A percentile compares a stretch with the other conserved stretches of the same genome.
Evolutionary conservation across 1,140 invertebrate genomes (phyloP).

Genomic region (Liolophura sinensis): DNA sequence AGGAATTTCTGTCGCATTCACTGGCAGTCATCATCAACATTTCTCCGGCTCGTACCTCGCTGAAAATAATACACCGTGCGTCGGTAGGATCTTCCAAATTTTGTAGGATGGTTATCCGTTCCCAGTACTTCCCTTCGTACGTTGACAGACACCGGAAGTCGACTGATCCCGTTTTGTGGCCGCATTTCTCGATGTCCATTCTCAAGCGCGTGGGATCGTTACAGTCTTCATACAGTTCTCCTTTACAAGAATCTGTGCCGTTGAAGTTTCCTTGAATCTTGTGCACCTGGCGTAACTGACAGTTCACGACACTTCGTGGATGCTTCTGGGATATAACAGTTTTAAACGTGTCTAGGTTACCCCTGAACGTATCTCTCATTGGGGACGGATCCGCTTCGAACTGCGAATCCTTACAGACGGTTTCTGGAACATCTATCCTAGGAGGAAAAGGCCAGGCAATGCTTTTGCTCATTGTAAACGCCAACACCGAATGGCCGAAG

Average conservation of each 20-base stretch:
- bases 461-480: constrained; percentile 28
- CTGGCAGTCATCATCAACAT: constrained; percentile 24
- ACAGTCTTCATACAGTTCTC: constrained; percentile 30
- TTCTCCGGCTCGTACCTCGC: constrained; percentile 20
- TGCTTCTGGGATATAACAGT: constrained; percentile 23
- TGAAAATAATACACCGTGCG: constrained; percentile 25
- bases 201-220: constrained; percentile 22
- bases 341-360: constrained; percentile 25
- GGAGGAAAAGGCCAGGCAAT: constrained; percentile 27
- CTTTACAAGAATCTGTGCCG: constrained; percentile 25
- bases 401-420: constrained; percentile 19
- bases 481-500: constrained; percentile 22
- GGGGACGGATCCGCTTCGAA: constrained; percentile 30
- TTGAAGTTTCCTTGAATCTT: constrained; percentile 25
- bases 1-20: constrained; percentile 32
- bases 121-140: constrained; percentile 34
- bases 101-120: constrained; percentile 32
- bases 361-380: constrained; percentile 31
- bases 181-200: constrained; percentile 23
- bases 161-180: constrained; percentile 2
- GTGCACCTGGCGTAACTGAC: constrained; percentile 25
- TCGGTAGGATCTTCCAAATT: constrained; percentile 18
- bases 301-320: constrained; percentile 8
- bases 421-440: constrained; percentile 11
- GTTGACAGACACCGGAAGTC: constrained; percentile 30